Evolutionary conservation across 2,888 invertebrate genomes (phyloP), one percentile per base, ranked within the genome.

Genomic region (Heliconius charithonia): DNA sequence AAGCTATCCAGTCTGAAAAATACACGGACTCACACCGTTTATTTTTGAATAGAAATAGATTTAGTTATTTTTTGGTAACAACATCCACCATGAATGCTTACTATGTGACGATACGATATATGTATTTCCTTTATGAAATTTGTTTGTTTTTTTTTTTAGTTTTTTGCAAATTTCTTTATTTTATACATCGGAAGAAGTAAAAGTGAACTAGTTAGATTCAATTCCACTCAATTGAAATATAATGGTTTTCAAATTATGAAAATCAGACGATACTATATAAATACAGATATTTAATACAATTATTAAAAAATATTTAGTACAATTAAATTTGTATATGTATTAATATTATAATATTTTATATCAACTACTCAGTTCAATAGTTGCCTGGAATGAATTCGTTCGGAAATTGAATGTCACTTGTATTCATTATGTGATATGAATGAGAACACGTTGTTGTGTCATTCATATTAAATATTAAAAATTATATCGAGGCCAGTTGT

Each of bases 351-450:
- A 32, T 56, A 32, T 56, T 32, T 56, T 59, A 32, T n/a, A 32
- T 59, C 13, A 66, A 22, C 32, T 27, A 27, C 27, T n/a, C 51
- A 72, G 56, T 27, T 37, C 51, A 65, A 66, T 29, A 66, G 29
- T 71, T 67, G 76, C 29, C 72, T 79, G 29, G 59, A 72, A 72
- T 56, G 37, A 75, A 79, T 37, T 75, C 65, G 71, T 65, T 79
- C 75, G 75, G 79, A 79, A 79, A 79, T 79, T 65, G 75, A 79
- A 79, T 51, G 79, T 72, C 79, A 75, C 70, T 79, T 75, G 75
- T 71, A 79, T 79, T 76, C 73, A 73, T 73, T 78, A 76, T 76
- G 32, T 37, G 67, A 75, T 59, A 56, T 69, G 76, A 69, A 71
- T 65, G 56, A 77, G 51, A 25, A 19, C 56, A 29, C 25, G 22